These are phyloP conservation scores for Camponotus pennsylvanicus DNA, from an alignment of 1,140 invertebrate genomes.

Conservation along the genomic window DNA sequence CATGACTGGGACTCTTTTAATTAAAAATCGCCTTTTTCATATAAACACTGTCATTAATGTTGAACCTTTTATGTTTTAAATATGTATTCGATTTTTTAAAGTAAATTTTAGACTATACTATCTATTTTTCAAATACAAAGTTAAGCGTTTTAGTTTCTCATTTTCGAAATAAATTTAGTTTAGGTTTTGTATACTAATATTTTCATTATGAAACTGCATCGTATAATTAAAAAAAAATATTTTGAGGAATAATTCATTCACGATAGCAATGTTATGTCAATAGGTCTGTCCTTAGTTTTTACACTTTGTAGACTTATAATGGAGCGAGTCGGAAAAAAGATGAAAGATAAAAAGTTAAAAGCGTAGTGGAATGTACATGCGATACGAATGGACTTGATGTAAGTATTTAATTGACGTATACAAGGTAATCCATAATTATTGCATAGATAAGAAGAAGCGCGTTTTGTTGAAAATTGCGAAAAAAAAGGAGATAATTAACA, in stretches of 20 bases:
- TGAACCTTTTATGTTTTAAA: no score
- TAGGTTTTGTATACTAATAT: background rate
- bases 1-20: no score
- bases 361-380: background rate
- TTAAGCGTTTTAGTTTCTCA: background rate
- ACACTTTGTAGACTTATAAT: background rate
- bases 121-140: background rate
- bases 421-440: background rate
- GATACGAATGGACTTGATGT: background rate
- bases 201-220: background rate
- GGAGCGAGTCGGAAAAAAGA: background rate
- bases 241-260: background rate
- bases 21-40: no score
- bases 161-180: slow-evolving; percentile 4
- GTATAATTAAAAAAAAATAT: background rate
- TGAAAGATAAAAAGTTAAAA: background rate
- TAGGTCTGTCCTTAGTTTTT: background rate
- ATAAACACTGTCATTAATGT: no score
- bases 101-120: background rate
- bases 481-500: background rate
- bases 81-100: no score
- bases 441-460: background rate
- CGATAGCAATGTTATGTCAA: background rate
- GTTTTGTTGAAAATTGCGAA: background rate
- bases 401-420: background rate